Conservation (phyloP, 2,113 vertebrate genomes). For the Odobenus rosmarus region DNA sequence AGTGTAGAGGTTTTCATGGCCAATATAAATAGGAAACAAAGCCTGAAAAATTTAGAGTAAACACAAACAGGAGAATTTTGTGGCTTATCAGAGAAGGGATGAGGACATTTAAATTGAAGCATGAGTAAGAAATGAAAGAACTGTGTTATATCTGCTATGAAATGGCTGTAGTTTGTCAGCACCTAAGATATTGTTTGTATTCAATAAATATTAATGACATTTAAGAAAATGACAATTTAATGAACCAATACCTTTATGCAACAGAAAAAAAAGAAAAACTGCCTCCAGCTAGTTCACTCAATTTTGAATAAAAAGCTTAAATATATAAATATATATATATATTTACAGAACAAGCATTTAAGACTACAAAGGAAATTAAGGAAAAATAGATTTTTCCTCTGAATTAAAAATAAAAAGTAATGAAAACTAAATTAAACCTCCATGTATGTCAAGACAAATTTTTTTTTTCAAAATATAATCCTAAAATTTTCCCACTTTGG, state of each 20-base stretch:
- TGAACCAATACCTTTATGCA: background rate
- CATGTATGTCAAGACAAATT: background rate
- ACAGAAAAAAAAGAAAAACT: background rate
- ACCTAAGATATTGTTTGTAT: background rate
- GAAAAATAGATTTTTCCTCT: background rate
- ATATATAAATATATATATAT: background rate
- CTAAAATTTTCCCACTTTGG: slow-evolving; percentile 29
- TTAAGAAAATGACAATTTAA: slow-evolving; percentile 13
- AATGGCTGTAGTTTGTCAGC: background rate
- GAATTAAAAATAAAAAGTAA: slow-evolving; percentile 49
- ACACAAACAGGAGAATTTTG: background rate
- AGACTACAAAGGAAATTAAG: slow-evolving; percentile 3
- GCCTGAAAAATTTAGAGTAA: background rate
- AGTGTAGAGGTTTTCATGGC: background rate
- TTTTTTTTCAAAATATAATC: slow-evolving; percentile 14
- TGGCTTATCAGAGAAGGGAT: background rate
- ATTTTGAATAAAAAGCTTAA: background rate
- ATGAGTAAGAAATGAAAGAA: background rate
- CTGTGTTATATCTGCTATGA: background rate
- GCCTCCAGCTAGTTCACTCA: background rate
- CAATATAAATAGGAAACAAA: background rate
- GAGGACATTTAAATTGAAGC: background rate
- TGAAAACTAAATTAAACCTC: slow-evolving; percentile 41
- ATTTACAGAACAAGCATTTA: slow-evolving; percentile 44
- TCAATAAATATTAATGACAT: slow-evolving; percentile 50